A percentile compares a stretch with the other conserved stretches of the same genome.
These are phyloP conservation scores for Poeciliopsis paucimaculata DNA, from an alignment of 2,797 vertebrate species.

Conservation along the genomic window DNA sequence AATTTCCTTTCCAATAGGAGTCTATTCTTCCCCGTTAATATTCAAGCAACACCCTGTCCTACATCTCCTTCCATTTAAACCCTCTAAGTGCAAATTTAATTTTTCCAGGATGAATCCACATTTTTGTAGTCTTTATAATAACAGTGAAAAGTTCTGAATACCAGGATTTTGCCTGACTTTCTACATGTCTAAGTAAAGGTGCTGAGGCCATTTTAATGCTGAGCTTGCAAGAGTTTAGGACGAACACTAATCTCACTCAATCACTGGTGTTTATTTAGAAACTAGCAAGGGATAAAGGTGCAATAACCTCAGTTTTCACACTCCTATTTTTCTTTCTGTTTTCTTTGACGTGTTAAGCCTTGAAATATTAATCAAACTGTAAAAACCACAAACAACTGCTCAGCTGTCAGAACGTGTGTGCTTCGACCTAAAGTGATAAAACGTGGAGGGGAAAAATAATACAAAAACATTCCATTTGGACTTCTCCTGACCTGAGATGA, in stretches of 20 bases:
- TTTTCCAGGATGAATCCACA: conserved; percentile 26
- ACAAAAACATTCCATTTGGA: background rate
- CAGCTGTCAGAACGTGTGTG: background rate
- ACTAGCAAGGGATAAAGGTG: background rate
- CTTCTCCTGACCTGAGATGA: background rate
- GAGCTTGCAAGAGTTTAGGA: conserved; percentile 14
- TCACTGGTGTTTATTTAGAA: conserved; percentile 7
- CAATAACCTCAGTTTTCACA: background rate
- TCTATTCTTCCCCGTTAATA: conserved; percentile 26
- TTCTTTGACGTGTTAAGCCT: conserved; percentile 1
- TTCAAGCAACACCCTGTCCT: conserved; percentile 38
- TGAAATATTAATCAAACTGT: conserved; percentile 7
- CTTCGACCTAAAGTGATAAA: background rate
- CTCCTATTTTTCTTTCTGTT: background rate
- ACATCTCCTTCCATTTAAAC: conserved; percentile 32
- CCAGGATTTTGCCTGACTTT: conserved; percentile 14
- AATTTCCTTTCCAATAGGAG: conserved; percentile 63
- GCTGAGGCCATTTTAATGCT: conserved; percentile 18
- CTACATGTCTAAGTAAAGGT: conserved; percentile 23
- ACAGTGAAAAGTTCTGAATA: background rate
- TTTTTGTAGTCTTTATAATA: conserved; percentile 11
- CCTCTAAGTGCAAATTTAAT: background rate
- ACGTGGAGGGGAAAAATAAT: background rate
- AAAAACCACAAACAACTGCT: background rate
- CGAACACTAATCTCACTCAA: background rate